Base-by-base conservation (phyloP, 2,888 invertebrate species). In the Eueremaeus valkanovi region DNA sequence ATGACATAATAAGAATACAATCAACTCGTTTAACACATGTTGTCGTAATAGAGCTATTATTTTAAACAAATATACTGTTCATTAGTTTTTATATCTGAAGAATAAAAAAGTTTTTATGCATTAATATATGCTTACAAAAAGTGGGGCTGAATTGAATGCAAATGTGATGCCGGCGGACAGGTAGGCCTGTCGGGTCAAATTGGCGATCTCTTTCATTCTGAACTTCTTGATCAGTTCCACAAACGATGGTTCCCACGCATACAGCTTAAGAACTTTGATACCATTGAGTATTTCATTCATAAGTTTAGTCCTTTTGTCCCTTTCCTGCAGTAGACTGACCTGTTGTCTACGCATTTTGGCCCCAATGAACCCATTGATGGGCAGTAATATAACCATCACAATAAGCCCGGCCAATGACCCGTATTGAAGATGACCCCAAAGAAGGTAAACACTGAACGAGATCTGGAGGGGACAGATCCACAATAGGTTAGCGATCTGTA, bases 321-420 rank as follows among this genome's bases (percentile, higher is more conserved):
- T 85, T 75, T 81, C 80, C 72, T 81, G 80, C 83, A 85, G 83
- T 73, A 79, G 76, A 18, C 49, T 74, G 45, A 73, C 76, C 76
- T 79, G 73, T 11, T 73, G 73, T 42, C 21, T 21, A 51, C 77
- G 73, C 2, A 77, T 73, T 31, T 29, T 42, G 8, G 74, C 58
- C 1, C 80, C 78, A 13, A 80, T 61, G 16, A 77, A 0, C 95
- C 94, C 92, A 82, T 95, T 95, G 9, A 95, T 85, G 0, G 95
- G 95, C 78, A 98, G 93, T 76, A 98, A 87, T 72, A 96, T 88
- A 58, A 98, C 89, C 92, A 99, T 93, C 55, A 97, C 92, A 2
- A 90, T 91, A 72, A 98, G 85, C n/a, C 95, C 95, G 70, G 95
- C 94, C 9, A 98, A 84, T 0, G 29, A 42, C 77, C 80, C 24